Evolutionary conservation across 53 echinoderm and acorn worm species (phyloP).

Genomic region (Pentamera pediparva): DNA sequence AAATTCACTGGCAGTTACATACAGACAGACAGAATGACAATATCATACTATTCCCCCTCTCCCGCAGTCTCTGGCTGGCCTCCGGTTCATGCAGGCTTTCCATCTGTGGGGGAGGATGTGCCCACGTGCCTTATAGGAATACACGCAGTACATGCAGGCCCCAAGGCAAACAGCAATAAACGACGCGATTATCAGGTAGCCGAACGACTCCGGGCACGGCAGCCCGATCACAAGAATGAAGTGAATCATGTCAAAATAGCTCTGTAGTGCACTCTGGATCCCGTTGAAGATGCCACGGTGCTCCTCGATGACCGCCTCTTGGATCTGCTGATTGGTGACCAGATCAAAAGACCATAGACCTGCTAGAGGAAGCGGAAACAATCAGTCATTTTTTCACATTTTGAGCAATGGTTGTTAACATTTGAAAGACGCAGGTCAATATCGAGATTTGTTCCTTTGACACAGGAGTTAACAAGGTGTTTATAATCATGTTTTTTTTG

Average conservation of each 20-base stretch:
- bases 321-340: conserved; percentile 61
- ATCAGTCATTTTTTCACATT: too few species aligned
- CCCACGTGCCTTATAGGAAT: conserved; percentile 64
- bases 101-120: conserved; percentile 52
- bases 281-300: conserved; percentile 80
- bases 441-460: too few species aligned
- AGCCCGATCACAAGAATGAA: conserved; percentile 83
- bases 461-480: too few species aligned
- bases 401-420: too few species aligned
- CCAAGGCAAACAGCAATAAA: conserved; percentile 61
- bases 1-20: too few species aligned
- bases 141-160: conserved; percentile 45
- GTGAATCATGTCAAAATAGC: conserved; percentile 91
- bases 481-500: too few species aligned
- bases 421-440: too few species aligned
- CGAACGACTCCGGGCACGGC: conserved; percentile 74
- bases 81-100: too few species aligned
- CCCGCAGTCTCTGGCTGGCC: too few species aligned
- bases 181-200: conserved; percentile 72
- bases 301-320: conserved; percentile 57
- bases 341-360: conserved; percentile 94
- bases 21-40: too few species aligned
- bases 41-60: too few species aligned
- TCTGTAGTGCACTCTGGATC: conserved; percentile 72
- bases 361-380: too few species aligned